Percentiles rank a stretch among this genome's conserved stretches.
These are phyloP conservation scores for Coremacera marginata DNA, from an alignment of 2,888 invertebrate species.

Conservation along the genomic window DNA sequence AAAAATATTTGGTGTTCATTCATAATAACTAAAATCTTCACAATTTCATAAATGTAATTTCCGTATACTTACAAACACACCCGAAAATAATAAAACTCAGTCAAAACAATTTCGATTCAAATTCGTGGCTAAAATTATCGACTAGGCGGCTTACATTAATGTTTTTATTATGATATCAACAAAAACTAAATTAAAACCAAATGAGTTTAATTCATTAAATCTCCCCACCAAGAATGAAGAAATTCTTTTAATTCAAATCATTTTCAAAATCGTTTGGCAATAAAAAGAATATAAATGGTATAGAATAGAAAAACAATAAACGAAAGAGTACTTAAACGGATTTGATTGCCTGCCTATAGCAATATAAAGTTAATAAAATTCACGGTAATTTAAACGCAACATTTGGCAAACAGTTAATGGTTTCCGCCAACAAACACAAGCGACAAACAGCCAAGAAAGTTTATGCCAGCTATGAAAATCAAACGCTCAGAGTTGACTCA, in stretches of 20 bases:
- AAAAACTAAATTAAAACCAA: not conserved
- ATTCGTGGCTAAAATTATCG: no score
- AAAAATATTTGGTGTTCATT: no score
- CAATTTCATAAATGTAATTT: not conserved
- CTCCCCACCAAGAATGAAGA: not conserved
- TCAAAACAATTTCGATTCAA: no score
- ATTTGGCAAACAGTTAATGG: not conserved
- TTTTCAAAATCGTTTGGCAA: not conserved
- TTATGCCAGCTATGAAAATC: not conserved
- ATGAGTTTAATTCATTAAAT: not conserved
- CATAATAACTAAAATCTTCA: no score
- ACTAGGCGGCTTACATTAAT: no score
- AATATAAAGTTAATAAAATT: constrained; percentile 12
- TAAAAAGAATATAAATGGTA: not conserved
- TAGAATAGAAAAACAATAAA: not conserved
- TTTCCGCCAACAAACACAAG: not conserved
- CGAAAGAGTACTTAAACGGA: not conserved
- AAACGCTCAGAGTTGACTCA: not conserved
- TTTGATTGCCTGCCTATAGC: not conserved
- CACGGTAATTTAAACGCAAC: constrained; percentile 15
- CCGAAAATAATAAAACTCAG: no score
- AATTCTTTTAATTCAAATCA: constrained; percentile 4
- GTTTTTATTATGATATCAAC: no score
- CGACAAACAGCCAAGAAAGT: not conserved
- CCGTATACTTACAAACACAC: not conserved